A percentile compares a stretch with the other conserved stretches of the same genome.
Evolutionary conservation across 2,888 invertebrate species (phyloP).

Genomic region (Macrophya annulata): DNA sequence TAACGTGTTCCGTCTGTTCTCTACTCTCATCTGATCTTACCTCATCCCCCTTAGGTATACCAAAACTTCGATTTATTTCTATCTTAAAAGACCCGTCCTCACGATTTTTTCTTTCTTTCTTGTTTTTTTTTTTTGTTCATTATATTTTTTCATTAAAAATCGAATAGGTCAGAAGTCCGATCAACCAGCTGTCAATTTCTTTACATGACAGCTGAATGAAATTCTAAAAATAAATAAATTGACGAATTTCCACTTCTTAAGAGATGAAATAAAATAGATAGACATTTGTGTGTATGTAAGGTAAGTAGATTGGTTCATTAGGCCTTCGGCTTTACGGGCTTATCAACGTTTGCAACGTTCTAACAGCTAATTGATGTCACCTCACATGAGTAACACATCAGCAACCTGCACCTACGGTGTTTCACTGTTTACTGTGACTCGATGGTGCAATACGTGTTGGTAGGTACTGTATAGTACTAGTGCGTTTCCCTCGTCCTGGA

Average conservation of each 20-base stretch:
- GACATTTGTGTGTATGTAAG: not conserved
- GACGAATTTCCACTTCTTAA: not conserved
- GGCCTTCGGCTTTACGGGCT: not conserved
- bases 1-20: not conserved
- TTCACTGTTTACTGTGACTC: slow-evolving; percentile 10
- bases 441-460: not conserved
- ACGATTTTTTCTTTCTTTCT: not conserved
- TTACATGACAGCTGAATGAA: not conserved
- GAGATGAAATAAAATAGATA: not conserved
- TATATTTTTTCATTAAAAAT: not conserved
- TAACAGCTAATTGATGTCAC: slow-evolving; percentile 5
- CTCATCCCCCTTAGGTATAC: not conserved
- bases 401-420: not conserved
- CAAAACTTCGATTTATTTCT: not conserved
- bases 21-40: not conserved
- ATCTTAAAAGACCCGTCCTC: not conserved
- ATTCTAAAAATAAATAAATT: not conserved
- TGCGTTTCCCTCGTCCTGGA: not conserved
- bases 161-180: not conserved
- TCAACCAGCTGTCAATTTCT: not conserved
- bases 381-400: not conserved
- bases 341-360: not conserved
- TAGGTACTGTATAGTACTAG: not conserved
- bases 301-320: slow-evolving; percentile 14
- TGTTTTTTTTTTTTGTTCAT: too few species aligned